These are phyloP conservation scores for Doryteuthis pealeii DNA, from an alignment of 1,140 invertebrate species.

Conservation along the genomic window DNA sequence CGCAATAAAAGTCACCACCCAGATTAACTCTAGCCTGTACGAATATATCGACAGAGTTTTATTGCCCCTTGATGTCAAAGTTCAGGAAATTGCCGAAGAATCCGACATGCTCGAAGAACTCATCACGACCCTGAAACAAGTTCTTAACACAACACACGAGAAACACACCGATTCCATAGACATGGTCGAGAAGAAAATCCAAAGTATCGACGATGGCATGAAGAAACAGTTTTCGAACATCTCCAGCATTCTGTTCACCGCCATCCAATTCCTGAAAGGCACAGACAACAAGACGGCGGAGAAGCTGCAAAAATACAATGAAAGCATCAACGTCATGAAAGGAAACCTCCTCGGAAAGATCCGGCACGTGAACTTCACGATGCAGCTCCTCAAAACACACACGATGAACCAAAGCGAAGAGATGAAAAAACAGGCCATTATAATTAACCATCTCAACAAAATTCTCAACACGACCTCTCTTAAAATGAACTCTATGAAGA, in stretches of 20 bases:
- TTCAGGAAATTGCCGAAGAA: neutral
- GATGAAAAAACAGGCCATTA: slow-evolving; percentile 18
- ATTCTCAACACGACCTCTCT: slow-evolving; percentile 13
- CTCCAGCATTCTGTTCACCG: neutral
- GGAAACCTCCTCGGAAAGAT: neutral
- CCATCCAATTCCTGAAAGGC: neutral
- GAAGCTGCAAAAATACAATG: slow-evolving; percentile 12
- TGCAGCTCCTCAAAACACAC: slow-evolving; percentile 11
- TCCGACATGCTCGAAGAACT: neutral
- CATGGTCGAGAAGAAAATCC: neutral
- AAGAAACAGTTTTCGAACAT: neutral
- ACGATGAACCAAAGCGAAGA: slow-evolving; percentile 20
- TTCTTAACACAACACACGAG: neutral
- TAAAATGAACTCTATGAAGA: slow-evolving; percentile 19
- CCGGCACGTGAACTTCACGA: neutral
- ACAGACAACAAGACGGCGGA: neutral
- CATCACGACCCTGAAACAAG: neutral
- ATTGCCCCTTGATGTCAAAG: neutral
- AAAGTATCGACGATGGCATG: neutral
- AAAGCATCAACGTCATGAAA: slow-evolving; percentile 1
- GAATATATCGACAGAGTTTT: neutral
- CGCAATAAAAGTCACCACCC: neutral
- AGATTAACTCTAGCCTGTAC: neutral
- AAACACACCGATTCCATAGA: neutral
- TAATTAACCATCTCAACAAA: slow-evolving; percentile 16